Evolutionary conservation across 2,113 vertebrate genomes (phyloP), one percentile per base, ranked within the genome.

Genomic region (Beaufortia kweichowensis): DNA sequence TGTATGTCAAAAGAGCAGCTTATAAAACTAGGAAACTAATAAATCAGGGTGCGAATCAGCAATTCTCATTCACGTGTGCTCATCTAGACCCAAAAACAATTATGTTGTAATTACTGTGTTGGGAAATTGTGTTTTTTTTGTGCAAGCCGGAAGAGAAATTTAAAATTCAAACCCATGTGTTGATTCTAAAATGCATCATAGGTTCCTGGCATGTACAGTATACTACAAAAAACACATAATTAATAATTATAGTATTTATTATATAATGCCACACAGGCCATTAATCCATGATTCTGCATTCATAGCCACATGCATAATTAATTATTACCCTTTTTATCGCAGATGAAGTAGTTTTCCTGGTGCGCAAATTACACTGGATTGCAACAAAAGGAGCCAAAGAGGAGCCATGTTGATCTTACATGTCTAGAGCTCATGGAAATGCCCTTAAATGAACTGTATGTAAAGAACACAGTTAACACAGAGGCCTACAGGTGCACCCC

Each of bases 291-390:
- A 80, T 76, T 77, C 82, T 76, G 73, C 82, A 89, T 86, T 89
- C 89, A 88, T 80, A 85, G 79, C 79, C 72, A 55, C 77, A 90
- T 88, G 82, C 86, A 89, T 90, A 88, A 90, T 88, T 82, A 88
- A 88, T 85, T 48, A 59, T 69, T 39, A 73, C 83, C 82, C 81
- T 83, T 88, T 88, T 88, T 81, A 90, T 90, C 87, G 31, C 86
- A 88, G 84, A 85, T 84, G 82, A 87, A 87, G 69, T 39, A 64
- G 64, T 64, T 83, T 69, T 82, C 76, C 84, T 84, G 68, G 85
- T 82, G 78, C 86, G 85, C 86, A 88, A 88, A 89, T 88, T 85
- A 79, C 78, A 67, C 56, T 69, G 62, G 79, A 86, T 83, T 87
- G 85, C 79, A 84, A 64, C 55, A 33, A 84, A 72, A 76, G 73